Conservation (phyloP, 2,113 vertebrate species). For the Lethenteron reissneri region DNA sequence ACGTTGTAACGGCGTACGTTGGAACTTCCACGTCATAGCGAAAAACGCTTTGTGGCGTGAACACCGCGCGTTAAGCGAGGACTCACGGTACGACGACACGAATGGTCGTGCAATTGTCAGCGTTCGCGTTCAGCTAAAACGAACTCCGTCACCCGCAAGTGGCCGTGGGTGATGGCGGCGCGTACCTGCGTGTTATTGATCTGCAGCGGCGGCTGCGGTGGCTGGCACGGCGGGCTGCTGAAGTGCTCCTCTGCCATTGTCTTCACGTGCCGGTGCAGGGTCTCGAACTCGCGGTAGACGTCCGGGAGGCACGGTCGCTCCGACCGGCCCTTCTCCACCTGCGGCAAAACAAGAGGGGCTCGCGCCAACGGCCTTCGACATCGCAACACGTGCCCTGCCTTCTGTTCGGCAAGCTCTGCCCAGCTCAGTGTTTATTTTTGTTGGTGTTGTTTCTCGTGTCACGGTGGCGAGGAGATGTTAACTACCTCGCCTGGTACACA, state of each 20-base stretch:
- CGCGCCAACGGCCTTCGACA: too few relatives aligned
- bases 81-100: background rate
- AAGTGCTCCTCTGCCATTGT: constrained; percentile 58
- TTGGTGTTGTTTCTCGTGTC: too few relatives aligned
- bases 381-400: too few relatives aligned
- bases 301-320: constrained; percentile 43
- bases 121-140: background rate
- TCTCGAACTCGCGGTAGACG: constrained; percentile 71
- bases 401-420: too few relatives aligned
- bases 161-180: constrained; percentile 16
- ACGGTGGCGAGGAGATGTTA: too few relatives aligned
- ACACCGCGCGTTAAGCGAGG: background rate
- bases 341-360: constrained; percentile 1
- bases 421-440: too few relatives aligned
- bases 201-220: constrained; percentile 31
- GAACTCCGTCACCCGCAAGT: constrained; percentile 34
- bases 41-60: background rate
- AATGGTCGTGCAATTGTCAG: too few relatives aligned
- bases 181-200: constrained; percentile 50
- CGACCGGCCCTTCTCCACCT: constrained; percentile 41
- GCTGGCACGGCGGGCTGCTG: constrained; percentile 16
- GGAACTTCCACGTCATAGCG: background rate
- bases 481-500: too few relatives aligned
- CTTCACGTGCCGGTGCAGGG: constrained; percentile 47
- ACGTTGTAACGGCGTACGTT: background rate